Conservation (phyloP, 2,888 invertebrate species). For the Hypselothyrea guttata region DNA sequence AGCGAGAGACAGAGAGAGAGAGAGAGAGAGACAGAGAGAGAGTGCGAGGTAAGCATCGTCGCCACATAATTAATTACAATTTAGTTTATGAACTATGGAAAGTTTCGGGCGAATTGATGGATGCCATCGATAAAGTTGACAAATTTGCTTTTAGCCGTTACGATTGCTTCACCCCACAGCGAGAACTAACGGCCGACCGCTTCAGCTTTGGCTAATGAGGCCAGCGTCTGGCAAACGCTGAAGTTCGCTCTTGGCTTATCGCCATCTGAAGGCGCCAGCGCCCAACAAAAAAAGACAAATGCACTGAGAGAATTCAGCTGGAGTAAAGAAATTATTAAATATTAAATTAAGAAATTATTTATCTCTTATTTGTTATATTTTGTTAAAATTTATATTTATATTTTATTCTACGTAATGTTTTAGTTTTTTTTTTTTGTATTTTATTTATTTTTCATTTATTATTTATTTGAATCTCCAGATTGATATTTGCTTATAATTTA, state of each 20-base stretch:
- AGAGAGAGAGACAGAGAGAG: background rate
- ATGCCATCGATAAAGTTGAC: constrained; percentile 69
- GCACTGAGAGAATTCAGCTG: background rate
- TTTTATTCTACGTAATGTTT: no score
- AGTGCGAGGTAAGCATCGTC: constrained; percentile 23
- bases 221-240: constrained; percentile 3
- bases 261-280: constrained; percentile 30
- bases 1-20: no score
- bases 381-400: no score
- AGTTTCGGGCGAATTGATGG: constrained; percentile 54
- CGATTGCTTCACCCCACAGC: constrained; percentile 20
- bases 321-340: no score
- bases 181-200: constrained; percentile 24
- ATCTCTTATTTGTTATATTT: no score
- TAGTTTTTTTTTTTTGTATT: background rate
- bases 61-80: constrained; percentile 73
- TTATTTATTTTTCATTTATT: background rate
- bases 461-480: no score
- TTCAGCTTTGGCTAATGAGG: constrained; percentile 24
- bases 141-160: constrained; percentile 68
- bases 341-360: no score
- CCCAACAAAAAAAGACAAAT: background rate
- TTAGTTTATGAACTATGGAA: constrained; percentile 68
- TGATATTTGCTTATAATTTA: no score
- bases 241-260: constrained; percentile 31